phyloP scores from a whole-genome alignment of 2,888 invertebrate species.

The Ectropis crepuscularia region DNA sequence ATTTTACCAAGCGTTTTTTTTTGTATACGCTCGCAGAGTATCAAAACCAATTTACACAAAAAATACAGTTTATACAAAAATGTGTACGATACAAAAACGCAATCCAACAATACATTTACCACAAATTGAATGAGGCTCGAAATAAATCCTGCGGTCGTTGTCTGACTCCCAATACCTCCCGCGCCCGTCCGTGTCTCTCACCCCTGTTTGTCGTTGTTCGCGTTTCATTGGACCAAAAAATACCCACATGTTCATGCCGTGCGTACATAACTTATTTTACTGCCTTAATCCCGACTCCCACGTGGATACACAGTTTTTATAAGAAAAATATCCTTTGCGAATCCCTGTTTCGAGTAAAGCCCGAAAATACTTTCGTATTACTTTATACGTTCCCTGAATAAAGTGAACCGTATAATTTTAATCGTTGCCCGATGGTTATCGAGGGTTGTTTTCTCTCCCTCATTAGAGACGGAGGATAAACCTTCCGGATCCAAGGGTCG shows the following conservation, averaged over 20 bases:
- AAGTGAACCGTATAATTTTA: slow-evolving; percentile 53
- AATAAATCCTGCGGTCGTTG: slow-evolving; percentile 80
- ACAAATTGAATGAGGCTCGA: slow-evolving; percentile 81
- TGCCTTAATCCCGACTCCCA: slow-evolving; percentile 32
- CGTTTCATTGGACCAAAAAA: slow-evolving; percentile 55
- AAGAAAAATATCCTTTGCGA: slow-evolving; percentile 29
- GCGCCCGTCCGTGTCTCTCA: slow-evolving; percentile 69
- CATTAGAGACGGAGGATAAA: slow-evolving; percentile 61
- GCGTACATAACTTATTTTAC: slow-evolving; percentile 46
- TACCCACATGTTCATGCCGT: slow-evolving; percentile 54
- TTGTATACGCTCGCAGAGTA: slow-evolving; percentile 22
- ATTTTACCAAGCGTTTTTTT: slow-evolving; percentile 21
- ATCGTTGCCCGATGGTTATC: slow-evolving; percentile 63
- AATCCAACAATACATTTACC: slow-evolving; percentile 79
- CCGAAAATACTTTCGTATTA: slow-evolving; percentile 15
- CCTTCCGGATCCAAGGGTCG: slow-evolving; percentile 64
- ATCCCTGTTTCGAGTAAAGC: slow-evolving; percentile 17
- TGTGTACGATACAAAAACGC: slow-evolving; percentile 68
- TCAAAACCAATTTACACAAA: slow-evolving; percentile 39
- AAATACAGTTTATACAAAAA: slow-evolving; percentile 61
- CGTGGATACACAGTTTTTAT: slow-evolving; percentile 31
- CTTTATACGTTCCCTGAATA: slow-evolving; percentile 31
- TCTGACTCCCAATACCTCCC: slow-evolving; percentile 75
- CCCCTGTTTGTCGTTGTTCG: slow-evolving; percentile 74
- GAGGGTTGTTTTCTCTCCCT: slow-evolving; percentile 61